These are phyloP conservation scores for Drosophila limbata DNA, from an alignment of 2,888 invertebrate species.

Conservation along the genomic window DNA sequence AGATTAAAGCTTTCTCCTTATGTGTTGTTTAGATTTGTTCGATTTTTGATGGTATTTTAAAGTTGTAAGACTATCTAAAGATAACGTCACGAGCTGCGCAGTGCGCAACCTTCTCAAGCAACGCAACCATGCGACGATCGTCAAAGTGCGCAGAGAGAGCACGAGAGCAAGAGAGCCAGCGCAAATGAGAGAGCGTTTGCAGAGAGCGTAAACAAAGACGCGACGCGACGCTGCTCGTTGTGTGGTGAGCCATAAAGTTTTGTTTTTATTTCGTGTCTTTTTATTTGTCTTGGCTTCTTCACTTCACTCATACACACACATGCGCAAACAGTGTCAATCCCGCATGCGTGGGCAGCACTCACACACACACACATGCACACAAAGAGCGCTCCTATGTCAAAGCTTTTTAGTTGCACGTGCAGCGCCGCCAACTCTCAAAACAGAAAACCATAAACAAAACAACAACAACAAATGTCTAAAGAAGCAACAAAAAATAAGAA, in stretches of 20 bases:
- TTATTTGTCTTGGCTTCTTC: slow-evolving; percentile 65
- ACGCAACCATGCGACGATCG: slow-evolving; percentile 29
- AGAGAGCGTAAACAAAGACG: slow-evolving; percentile 24
- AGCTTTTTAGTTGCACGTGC: slow-evolving; percentile 67
- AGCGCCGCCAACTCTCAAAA: slow-evolving; percentile 33
- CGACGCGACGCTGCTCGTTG: slow-evolving; percentile 7
- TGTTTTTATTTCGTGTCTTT: slow-evolving; percentile 66
- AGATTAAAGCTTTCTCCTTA: no score
- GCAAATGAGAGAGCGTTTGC: not conserved
- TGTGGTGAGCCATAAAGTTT: slow-evolving; percentile 60
- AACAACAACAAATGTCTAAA: slow-evolving; percentile 18
- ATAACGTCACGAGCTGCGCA: slow-evolving; percentile 20
- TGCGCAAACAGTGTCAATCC: slow-evolving; percentile 31
- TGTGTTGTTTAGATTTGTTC: no score
- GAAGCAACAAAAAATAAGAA: slow-evolving; percentile 26
- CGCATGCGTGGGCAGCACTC: slow-evolving; percentile 56
- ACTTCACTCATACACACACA: slow-evolving; percentile 43
- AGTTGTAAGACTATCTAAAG: no score
- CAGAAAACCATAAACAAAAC: slow-evolving; percentile 44
- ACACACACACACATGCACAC: slow-evolving; percentile 15
- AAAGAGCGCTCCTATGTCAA: slow-evolving; percentile 35
- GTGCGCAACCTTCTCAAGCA: slow-evolving; percentile 20
- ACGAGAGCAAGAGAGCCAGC: not conserved
- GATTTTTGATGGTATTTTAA: no score
- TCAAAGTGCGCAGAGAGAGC: slow-evolving; percentile 1